Percentiles rank a stretch among this genome's conserved stretches.
Conservation (phyloP, 53 echinoderm and acorn worm species). For the Echinometra lucunter region DNA sequence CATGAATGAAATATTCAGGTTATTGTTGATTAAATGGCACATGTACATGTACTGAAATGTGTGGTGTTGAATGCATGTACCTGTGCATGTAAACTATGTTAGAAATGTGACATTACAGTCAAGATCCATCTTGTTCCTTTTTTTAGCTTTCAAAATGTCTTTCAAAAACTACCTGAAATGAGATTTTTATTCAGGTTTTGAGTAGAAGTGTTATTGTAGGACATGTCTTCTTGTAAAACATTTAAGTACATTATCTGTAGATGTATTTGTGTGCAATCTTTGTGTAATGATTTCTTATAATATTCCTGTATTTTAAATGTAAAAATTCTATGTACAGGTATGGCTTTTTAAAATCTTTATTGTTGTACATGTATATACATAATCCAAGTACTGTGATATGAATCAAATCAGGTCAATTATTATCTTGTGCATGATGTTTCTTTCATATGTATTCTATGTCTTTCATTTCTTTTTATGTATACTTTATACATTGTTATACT, state of each 20-base stretch:
- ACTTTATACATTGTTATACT: not conserved
- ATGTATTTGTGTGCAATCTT: not conserved
- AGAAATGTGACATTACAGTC: too few relatives aligned
- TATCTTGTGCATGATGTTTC: not conserved
- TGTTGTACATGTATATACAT: not conserved
- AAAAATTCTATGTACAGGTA: not conserved
- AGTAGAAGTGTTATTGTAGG: not conserved
- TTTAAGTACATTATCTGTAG: too few relatives aligned
- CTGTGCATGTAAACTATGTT: too few relatives aligned
- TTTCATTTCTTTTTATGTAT: not conserved
- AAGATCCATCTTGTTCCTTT: too few relatives aligned
- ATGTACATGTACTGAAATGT: too few relatives aligned
- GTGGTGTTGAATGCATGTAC: too few relatives aligned
- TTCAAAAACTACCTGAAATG: conserved; percentile 45
- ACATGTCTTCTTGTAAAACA: not conserved
- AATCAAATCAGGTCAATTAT: not conserved
- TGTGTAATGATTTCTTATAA: not conserved
- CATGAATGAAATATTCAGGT: too few relatives aligned
- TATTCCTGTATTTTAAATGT: not conserved
- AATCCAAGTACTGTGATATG: not conserved
- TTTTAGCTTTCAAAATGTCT: not conserved
- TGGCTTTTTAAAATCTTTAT: not conserved
- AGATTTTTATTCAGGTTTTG: not conserved
- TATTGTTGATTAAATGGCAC: too few relatives aligned
- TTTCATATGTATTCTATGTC: not conserved